Conservation (phyloP, 1,140 invertebrate species). For the Lanistes nyassanus region DNA sequence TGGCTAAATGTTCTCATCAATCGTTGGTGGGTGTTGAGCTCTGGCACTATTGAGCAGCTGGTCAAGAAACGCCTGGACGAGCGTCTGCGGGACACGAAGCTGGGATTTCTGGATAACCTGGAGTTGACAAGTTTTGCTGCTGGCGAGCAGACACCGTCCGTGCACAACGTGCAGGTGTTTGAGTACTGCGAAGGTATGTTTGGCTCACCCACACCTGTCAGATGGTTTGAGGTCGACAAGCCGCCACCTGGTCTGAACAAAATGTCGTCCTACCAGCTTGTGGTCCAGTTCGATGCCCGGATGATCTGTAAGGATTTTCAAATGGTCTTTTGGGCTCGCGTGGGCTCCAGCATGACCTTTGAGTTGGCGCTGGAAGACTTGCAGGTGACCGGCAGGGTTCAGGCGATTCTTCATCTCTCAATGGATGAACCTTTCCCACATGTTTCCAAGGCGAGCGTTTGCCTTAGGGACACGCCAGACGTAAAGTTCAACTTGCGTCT, state of each 20-base stretch:
- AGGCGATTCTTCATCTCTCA: conserved; percentile 68
- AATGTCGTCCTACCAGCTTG: conserved; percentile 65
- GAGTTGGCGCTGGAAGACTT: conserved; percentile 69
- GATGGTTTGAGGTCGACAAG: conserved; percentile 50
- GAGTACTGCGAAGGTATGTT: conserved; percentile 55
- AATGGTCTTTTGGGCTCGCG: conserved; percentile 69
- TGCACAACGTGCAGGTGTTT: conserved; percentile 53
- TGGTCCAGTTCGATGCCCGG: conserved; percentile 69
- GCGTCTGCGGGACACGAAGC: conserved; percentile 68
- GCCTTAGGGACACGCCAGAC: conserved; percentile 68
- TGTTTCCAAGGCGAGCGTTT: conserved; percentile 68
- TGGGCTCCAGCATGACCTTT: conserved; percentile 65
- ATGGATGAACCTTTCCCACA: conserved; percentile 72
- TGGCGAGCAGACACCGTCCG: conserved; percentile 56
- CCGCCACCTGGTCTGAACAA: conserved; percentile 57
- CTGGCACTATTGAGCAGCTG: conserved; percentile 68
- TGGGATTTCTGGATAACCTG: conserved; percentile 66
- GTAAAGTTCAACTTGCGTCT: conserved; percentile 72
- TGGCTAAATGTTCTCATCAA: conserved; percentile 72
- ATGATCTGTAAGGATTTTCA: conserved; percentile 70
- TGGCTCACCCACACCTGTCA: conserved; percentile 49
- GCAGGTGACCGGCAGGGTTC: conserved; percentile 67
- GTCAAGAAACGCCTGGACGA: conserved; percentile 70
- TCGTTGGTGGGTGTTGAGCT: conserved; percentile 72
- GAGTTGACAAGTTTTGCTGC: conserved; percentile 52